Conservation (phyloP, 2,797 vertebrate species). For the Eleutherodactylus coqui region DNA sequence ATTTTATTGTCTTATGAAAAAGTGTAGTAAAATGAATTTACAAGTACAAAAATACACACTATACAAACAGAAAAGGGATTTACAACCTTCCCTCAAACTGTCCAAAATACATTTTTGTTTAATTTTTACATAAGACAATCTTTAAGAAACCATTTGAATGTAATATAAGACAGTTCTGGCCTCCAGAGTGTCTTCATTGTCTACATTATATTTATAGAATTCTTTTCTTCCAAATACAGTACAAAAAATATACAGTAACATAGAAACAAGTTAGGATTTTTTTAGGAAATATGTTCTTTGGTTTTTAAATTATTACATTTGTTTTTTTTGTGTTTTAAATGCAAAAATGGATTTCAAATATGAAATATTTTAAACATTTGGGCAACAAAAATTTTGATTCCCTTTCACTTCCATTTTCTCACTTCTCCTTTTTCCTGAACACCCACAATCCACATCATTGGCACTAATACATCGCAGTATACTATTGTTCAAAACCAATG, state of each 20-base stretch:
- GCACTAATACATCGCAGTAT: neutral
- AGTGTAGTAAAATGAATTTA: constrained; percentile 59
- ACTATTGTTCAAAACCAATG: neutral
- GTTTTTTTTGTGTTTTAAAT: neutral
- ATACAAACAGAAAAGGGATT: constrained; percentile 57
- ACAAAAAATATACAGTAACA: constrained; percentile 52
- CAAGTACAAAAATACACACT: constrained; percentile 63
- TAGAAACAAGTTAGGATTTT: constrained; percentile 23
- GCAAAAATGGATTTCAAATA: neutral
- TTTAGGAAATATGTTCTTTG: constrained; percentile 49
- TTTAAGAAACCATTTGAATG: constrained; percentile 35
- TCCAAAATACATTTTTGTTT: constrained; percentile 56
- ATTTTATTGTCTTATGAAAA: constrained; percentile 62
- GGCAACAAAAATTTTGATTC: neutral
- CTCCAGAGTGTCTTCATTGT: neutral
- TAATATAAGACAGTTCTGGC: constrained; percentile 38
- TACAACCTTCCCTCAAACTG: constrained; percentile 51
- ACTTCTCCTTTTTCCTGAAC: neutral
- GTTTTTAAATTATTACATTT: constrained; percentile 38
- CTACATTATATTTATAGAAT: constrained; percentile 51
- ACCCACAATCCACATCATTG: neutral
- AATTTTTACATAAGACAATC: constrained; percentile 57
- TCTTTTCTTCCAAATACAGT: constrained; percentile 31
- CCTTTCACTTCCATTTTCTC: neutral
- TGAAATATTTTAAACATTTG: neutral